Conservation (phyloP, 2,888 invertebrate genomes). For the Ceraclea dissimilis region DNA sequence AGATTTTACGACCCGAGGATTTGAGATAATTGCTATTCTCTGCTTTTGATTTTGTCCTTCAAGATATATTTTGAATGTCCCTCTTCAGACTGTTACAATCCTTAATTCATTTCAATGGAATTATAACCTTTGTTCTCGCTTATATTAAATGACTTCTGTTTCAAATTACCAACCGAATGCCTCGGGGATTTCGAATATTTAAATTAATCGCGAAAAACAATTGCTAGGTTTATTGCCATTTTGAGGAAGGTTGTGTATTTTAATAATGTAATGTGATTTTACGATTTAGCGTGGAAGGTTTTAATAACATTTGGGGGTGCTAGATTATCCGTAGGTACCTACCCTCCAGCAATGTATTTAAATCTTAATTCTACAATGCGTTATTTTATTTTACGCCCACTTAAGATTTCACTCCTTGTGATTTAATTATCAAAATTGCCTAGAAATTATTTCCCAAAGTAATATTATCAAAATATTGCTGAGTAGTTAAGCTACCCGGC, state of each 20-base stretch:
- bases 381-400: too few relatives aligned
- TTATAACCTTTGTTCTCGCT: constrained; percentile 10
- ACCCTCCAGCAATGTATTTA: not conserved
- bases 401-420: too few relatives aligned
- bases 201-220: constrained; percentile 2
- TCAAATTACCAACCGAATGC: constrained; percentile 1
- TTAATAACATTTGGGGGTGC: not conserved
- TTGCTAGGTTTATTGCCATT: not conserved
- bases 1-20: not conserved
- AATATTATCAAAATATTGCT: too few relatives aligned
- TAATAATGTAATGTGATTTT: not conserved
- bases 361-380: too few relatives aligned
- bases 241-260: not conserved
- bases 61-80: constrained; percentile 3
- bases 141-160: constrained; percentile 8
- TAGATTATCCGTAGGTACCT: too few relatives aligned
- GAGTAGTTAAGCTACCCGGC: too few relatives aligned
- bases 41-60: constrained; percentile 4
- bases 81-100: constrained; percentile 1
- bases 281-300: not conserved
- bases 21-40: not conserved
- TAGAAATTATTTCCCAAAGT: too few relatives aligned
- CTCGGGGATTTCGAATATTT: not conserved
- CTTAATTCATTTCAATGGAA: constrained; percentile 4
- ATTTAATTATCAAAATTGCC: too few relatives aligned